phyloP scores from a whole-genome alignment of 2,888 invertebrate genomes.

The Seira sanloemensis region DNA sequence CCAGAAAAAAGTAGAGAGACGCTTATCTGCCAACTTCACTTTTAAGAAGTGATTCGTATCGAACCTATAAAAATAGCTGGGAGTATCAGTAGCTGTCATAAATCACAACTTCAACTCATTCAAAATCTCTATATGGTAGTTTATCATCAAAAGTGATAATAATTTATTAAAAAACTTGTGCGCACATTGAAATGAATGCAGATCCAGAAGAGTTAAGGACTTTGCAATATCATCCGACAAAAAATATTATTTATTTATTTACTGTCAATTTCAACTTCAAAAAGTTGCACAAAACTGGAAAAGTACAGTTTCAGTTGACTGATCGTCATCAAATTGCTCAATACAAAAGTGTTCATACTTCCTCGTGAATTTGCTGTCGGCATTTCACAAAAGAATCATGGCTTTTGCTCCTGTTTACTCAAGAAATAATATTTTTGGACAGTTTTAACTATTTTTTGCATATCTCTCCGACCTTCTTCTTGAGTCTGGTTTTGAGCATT shows the following conservation, averaged over 20 bases:
- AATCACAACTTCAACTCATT: constrained; percentile 53
- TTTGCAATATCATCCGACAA: too few species aligned
- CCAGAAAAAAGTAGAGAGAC: neutral
- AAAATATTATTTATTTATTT: too few species aligned
- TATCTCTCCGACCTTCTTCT: too few species aligned
- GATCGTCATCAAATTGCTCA: too few species aligned
- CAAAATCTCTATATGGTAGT: constrained; percentile 52
- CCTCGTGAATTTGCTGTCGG: too few species aligned
- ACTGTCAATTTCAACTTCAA: constrained; percentile 17
- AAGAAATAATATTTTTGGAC: neutral
- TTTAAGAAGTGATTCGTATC: constrained; percentile 1
- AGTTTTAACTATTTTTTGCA: neutral
- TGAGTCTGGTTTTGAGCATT: too few species aligned
- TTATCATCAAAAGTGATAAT: constrained; percentile 59
- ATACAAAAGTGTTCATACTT: too few species aligned
- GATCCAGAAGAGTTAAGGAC: too few species aligned
- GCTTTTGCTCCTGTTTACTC: constrained; percentile 40
- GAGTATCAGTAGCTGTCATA: constrained; percentile 58
- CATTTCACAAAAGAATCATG: too few species aligned
- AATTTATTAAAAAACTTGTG: constrained; percentile 27
- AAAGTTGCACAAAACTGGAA: constrained; percentile 42
- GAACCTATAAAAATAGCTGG: constrained; percentile 10
- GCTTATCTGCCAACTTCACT: constrained; percentile 34
- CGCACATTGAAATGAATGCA: too few species aligned
- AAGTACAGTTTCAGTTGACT: constrained; percentile 46